Evolutionary conservation across 1,140 invertebrate genomes (phyloP), one percentile per base, ranked within the genome.

Genomic region (Trypoxylus dichotomus): DNA sequence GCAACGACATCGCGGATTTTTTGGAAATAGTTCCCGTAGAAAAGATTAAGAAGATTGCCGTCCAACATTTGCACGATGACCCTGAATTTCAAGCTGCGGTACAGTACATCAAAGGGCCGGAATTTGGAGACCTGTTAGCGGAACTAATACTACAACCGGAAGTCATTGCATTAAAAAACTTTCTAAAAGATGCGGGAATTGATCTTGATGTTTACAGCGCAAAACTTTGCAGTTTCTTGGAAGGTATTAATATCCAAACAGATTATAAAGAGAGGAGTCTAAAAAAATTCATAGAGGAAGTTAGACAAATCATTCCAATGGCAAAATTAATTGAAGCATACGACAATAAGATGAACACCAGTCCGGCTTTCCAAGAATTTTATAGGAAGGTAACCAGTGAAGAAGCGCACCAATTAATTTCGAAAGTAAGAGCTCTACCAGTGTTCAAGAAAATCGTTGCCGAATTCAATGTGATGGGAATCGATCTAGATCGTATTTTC

Each of bases 311-410:
- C 13, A 15, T 81, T 8, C 79, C 79, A 19, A 47, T 75, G 8
- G 72, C 60, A 8, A 72, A 77, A 29, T 13, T 81, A 13, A 74
- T 79, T 19, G 76, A 74, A 13, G 54, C 79, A 32, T 19, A 80
- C 21, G 63, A 78, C 43, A 41, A 78, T 42, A 82, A 82, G 78
- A 63, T 82, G 19, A 68, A 19, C 21, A 78, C 68, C 71, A 82
- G 79, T 72, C 76, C 74, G 13, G 78, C 78, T 47, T 82, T 80
- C 77, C 42, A 80, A 60, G 79, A 37, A 27, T 78, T 82, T 21
- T 80, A 80, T 29, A 43, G 19, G 5, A 79, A 80, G 74, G 75
- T 82, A 11, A 74, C 78, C 60, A 78, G 78, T 42, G 79, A 79
- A 15, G 41, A 80, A 8, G 32, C 74, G 25, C 78, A 79, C 32